Evolutionary conservation across 1,140 invertebrate species (phyloP), one percentile per base, ranked within the genome.

Genomic region (Drosophila equinoxialis): DNA sequence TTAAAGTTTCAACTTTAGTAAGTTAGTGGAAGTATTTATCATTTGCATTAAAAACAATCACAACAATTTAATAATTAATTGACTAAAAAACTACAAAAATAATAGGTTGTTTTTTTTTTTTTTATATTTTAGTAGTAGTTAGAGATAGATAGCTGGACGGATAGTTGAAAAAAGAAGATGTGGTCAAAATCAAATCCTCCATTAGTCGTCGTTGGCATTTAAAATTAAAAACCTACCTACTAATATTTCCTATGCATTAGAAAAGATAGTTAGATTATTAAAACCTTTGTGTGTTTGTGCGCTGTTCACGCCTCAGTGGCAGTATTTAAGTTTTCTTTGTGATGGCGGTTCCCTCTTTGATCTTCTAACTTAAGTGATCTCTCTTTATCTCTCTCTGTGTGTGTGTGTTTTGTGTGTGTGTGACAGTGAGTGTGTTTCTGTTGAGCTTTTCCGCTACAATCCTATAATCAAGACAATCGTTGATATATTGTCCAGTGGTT

Each of bases 21-120:
- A 89, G 45, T 90, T 82, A 90, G 75, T 90, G 85, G 86, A 90
- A 90, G 85, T 81, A 89, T 85, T 66, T 86, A 74, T 65, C 39
- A 42, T 57, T 79, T 79, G 69, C 71, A 84, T 91, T 91, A 84
- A 91, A 90, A 84, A 90, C 90, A 91, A 91, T 91, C 90, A 91
- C 90, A 91, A 91, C 90, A 91, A 91, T 90, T 90, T 83, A 90
- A 37, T 20, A 87, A 87, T 90, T 90, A 90, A 90, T 90, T 90
- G 85, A 90, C 85, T 90, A 90, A 73, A 79, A 90, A 90, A 77
- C 85, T 85, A 90, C 80, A 89, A 89, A 89, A 89, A 83, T 87
- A 87, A 89, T 79, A 76, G 76, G 83, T 86, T 86, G 83, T 83
- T 48, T 48, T 3, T n/a, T 48, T 51, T 11, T 39, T 39, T 11